Evolutionary conservation across 2,888 invertebrate genomes (phyloP).

Genomic region (Agrochola lota): DNA sequence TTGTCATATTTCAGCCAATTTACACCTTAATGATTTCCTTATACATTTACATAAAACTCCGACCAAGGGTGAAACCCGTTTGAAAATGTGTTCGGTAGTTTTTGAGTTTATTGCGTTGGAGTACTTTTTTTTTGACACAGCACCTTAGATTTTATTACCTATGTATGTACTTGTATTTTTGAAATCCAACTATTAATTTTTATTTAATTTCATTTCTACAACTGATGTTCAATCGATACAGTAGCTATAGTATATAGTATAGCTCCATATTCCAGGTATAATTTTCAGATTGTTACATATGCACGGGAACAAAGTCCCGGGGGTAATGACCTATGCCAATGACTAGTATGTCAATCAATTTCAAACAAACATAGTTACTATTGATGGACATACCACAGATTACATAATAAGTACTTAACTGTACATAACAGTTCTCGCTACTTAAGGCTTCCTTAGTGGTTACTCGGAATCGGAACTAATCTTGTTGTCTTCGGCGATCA

Average conservation of each 20-base stretch:
- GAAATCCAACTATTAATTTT: no score
- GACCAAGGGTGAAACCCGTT: no score
- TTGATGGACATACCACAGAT: conserved; percentile 26
- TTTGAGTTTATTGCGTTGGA: no score
- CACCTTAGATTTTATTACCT: not conserved
- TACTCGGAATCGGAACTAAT: conserved; percentile 43
- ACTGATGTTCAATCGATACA: not conserved
- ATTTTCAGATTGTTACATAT: conserved; percentile 32
- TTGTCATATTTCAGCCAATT: no score
- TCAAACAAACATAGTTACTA: conserved; percentile 35
- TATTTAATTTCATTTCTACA: no score
- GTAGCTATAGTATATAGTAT: not conserved
- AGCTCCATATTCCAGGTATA: conserved; percentile 5
- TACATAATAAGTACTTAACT: conserved; percentile 47
- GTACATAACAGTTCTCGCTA: conserved; percentile 32
- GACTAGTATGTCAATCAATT: conserved; percentile 50
- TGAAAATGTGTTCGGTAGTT: no score
- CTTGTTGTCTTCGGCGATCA: conserved; percentile 31
- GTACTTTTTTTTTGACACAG: not conserved
- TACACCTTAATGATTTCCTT: no score
- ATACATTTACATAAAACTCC: no score
- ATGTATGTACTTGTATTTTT: no score
- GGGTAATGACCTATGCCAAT: conserved; percentile 50
- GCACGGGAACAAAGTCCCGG: conserved; percentile 38
- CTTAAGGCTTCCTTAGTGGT: conserved; percentile 42